Base-by-base conservation (phyloP, 2,797 vertebrate species). In the Balearica regulorum region DNA sequence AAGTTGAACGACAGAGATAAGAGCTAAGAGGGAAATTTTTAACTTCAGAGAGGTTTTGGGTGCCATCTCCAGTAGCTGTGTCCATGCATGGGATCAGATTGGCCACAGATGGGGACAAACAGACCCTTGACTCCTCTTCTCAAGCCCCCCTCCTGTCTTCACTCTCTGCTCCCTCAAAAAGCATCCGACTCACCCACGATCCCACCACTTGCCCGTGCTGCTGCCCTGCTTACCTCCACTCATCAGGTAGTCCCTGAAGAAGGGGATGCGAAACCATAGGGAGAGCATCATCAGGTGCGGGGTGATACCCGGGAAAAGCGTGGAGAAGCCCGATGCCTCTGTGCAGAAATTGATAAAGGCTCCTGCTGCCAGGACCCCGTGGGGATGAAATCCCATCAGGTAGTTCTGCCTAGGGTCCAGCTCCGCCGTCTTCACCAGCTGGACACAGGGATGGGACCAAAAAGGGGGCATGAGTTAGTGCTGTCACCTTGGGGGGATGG, bases 181-280 rank as follows among this genome's bases (percentile, higher is more conserved):
- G 14, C 26, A 18, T 5, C 70, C 7, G 1, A 13, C 19, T 51
- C 66, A 37, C 18, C 51, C 53, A 35, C 21, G 4, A 29, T 16
- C n/a, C 24, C 55, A 22, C 16, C 7, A 0, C 48, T 33, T 29
- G 14, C 43, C 29, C 6, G 0, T 2, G n/a, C 28, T 58, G 16
- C 20, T 2, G 0, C 28, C 26, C 37, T 17, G 5, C 96, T 96
- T 60, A 99, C 99, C 99, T 97, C 95, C 98, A 3, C 79, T 97
- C 99, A 99, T 99, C 84, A 99, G 87, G 96, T 98, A 99, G 58
- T 99, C 99, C 83, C 99, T 98, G 97, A 99, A 98, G 98, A 99
- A 99, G 0, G 99, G 99, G 6, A 96, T 24, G 57, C 98, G 97
- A 98, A 99, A 99, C 99, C 99, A 99, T 15, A 99, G 77, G 8